Base-by-base conservation (phyloP, 1,140 invertebrate species). In the Vollenhovia emeryi region DNA sequence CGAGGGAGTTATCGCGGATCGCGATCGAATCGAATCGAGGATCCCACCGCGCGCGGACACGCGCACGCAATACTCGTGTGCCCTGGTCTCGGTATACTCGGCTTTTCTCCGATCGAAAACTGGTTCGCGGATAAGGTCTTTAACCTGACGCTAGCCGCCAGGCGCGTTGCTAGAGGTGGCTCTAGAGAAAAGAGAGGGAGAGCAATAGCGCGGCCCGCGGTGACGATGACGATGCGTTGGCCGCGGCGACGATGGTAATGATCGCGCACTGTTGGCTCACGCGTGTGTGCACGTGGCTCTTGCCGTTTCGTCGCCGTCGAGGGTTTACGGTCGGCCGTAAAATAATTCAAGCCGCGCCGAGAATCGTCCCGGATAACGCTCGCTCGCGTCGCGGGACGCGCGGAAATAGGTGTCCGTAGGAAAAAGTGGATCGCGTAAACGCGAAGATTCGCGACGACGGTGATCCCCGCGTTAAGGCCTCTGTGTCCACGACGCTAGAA, bases 41-140 rank as follows among this genome's bases (percentile, higher is more conserved):
- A 82, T 86, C 64, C 55, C 3, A 60, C 45, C 60, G 36, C 52
- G 71, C 60, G 24, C 60, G 43, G 52, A 52, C 59, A 52, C 48
- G 55, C 64, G 57, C 48, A 62, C 40, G 13, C 27, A 18, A 66
- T n/a, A n/a, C 50, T 43, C 36, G 36, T 66, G 50, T 66, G 50
- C 5, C 24, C 52, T 36, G 78, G 62, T 89, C 83, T 80, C 40
- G 60, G 24, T 45, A 21, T 36, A 66, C 21, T 64, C 59, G n/a
- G 74, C 80, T 91, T 91, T 91, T 87, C 90, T 86, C 80, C 86
- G 87, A 89, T 91, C 89, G 90, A 87, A n/a, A 90, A 89, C 89
- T 90, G 90, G 91, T 91, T 91, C 90, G 88, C 86, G 88, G 90
- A 88, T 88, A 89, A 89, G 90, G 90, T 91, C 90, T 91, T 91